Evolutionary conservation across 2,113 vertebrate species (phyloP).

Genomic region (Tragelaphus scriptus): DNA sequence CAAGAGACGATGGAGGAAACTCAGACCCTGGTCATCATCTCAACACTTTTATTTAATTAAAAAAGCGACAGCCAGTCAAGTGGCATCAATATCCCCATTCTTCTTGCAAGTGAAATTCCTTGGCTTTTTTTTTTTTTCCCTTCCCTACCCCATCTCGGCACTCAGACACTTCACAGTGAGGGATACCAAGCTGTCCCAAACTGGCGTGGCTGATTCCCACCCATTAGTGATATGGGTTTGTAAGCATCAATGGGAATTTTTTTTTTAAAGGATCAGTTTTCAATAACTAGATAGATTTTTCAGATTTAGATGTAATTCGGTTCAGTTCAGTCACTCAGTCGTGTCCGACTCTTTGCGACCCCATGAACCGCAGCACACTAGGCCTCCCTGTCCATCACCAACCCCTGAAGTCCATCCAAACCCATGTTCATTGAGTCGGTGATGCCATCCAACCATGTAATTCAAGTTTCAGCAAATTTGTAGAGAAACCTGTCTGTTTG

Average conservation of each 20-base stretch:
- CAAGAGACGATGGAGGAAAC: not conserved
- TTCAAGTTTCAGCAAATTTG: not conserved
- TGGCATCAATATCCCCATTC: not conserved
- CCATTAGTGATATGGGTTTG: not conserved
- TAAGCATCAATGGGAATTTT: not conserved
- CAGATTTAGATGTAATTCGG: not conserved
- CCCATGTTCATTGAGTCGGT: not conserved
- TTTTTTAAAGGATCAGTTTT: not conserved
- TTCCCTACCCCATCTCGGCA: not conserved
- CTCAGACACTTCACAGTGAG: not conserved
- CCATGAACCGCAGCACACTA: fast-evolving
- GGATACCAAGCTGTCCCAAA: not conserved
- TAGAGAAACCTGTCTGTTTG: not conserved
- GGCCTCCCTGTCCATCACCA: not conserved
- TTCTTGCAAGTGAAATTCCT: not conserved
- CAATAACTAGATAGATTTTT: not conserved
- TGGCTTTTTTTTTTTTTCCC: not conserved
- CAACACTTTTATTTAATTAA: not conserved
- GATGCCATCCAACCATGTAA: not conserved
- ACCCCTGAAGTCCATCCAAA: not conserved
- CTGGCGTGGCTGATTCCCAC: not conserved
- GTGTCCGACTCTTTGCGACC: fast-evolving
- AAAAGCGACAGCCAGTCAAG: not conserved
- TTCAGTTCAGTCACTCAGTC: not conserved
- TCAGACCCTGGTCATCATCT: not conserved